A percentile compares a stretch with the other conserved stretches of the same genome.
Conservation (phyloP, 2,113 vertebrate genomes). For the Chinchilla lanigera region DNA sequence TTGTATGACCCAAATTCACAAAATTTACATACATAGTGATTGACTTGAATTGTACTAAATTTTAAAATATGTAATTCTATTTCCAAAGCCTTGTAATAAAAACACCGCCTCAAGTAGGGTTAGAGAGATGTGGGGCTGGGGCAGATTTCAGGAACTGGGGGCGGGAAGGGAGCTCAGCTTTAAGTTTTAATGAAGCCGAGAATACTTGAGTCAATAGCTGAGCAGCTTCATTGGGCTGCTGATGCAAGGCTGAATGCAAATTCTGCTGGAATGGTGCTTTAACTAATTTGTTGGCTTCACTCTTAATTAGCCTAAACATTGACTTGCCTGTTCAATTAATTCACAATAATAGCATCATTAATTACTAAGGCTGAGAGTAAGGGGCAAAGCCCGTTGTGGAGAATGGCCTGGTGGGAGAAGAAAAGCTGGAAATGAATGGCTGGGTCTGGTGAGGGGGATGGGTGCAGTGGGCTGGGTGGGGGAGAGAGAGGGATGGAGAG, state of each 20-base stretch:
- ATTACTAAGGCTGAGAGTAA: slow-evolving; percentile 53
- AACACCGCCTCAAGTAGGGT: not conserved
- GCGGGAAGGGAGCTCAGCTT: not conserved
- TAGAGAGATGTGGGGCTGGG: not conserved
- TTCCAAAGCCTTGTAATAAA: not conserved
- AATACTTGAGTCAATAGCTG: slow-evolving; percentile 18
- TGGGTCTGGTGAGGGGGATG: not conserved
- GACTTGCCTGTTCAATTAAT: slow-evolving; percentile 76
- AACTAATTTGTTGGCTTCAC: slow-evolving; percentile 78
- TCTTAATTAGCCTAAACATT: slow-evolving; percentile 81
- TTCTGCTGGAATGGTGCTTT: slow-evolving; percentile 72
- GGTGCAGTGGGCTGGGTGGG: not conserved
- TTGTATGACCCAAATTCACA: not conserved
- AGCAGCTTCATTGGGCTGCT: slow-evolving; percentile 52
- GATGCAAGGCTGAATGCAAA: slow-evolving; percentile 55
- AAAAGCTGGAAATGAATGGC: not conserved
- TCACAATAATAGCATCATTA: slow-evolving; percentile 74
- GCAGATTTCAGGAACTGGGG: not conserved
- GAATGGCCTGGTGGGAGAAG: not conserved
- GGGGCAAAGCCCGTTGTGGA: not conserved
- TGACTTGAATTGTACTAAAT: not conserved
- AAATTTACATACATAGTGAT: not conserved
- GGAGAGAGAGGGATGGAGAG: not conserved
- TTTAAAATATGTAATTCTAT: not conserved
- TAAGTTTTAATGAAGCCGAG: not conserved